Evolutionary conservation across 2,888 invertebrate genomes (phyloP), one percentile per base, ranked within the genome.

Genomic region (Pollenia angustigena): DNA sequence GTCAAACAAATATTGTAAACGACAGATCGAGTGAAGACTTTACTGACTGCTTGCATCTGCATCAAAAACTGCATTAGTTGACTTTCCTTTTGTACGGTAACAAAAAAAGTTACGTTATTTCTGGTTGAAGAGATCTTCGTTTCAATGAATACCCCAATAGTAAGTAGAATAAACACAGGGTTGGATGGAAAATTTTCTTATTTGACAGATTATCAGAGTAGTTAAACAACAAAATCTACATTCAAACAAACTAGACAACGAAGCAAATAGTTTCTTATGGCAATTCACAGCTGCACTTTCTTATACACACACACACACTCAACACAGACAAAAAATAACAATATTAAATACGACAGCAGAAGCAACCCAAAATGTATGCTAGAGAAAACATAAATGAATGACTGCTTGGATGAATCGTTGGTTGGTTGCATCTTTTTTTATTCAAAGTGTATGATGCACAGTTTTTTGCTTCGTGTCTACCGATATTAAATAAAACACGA

Each of bases 401-500:
- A 48, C 50, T 58, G 10, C 32, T 18, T 44, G 50, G 50, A 50
- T 52, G 48, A 9, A 18, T 11, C n/a, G 11, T 11, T 60, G 23
- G 16, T 9, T 32, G 58, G 14, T 12, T 58, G 54, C 64, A 54
- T 66, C 44, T 56, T 72, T 72, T 78, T 56, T 42, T 72, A 78
- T 83, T 78, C 64, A 42, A 16, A n/a, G 14, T 23, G 23, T 16
- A 54, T 46, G 42, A 60, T 18, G 6, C 32, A 14, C 10, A n/a
- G 14, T 4, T 12, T 40, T 74, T 60, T 60, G 32, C 18, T 69
- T 74, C 23, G 16, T 83, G 69, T 14, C 71, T 79, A 66, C 40
- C 66, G 78, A 78, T 71, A 78, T 83, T 58, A 83, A 60, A 50
- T 66, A 58, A 42, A 84, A 72, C 56, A 18, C 56, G 50, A 66